Percentiles rank a stretch among this genome's conserved stretches.
Conservation (phyloP, 2,888 invertebrate genomes). For the Ichneumon xanthorius region DNA sequence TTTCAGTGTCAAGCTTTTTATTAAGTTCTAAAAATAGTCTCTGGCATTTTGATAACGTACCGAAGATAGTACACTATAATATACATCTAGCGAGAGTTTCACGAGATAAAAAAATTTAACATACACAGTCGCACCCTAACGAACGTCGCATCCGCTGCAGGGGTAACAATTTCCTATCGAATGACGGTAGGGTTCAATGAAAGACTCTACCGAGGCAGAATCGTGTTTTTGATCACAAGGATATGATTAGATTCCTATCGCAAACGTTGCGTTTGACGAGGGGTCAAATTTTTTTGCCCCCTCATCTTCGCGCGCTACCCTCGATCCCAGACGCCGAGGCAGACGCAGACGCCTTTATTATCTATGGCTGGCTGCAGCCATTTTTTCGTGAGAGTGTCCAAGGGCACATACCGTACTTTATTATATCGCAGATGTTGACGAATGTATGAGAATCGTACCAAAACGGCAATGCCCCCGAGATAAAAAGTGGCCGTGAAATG, state of each 20-base stretch:
- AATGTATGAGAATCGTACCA: too few species aligned
- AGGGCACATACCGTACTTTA: neutral
- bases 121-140: conserved; percentile 12
- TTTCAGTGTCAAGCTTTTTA: neutral
- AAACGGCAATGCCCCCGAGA: too few species aligned
- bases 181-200: conserved; percentile 13
- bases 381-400: neutral
- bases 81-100: neutral
- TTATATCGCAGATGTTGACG: neutral
- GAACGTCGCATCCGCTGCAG: conserved; percentile 12
- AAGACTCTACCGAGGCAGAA: conserved; percentile 17
- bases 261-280: conserved; percentile 24
- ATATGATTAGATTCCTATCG: conserved; percentile 24
- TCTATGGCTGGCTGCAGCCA: neutral
- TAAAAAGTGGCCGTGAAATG: neutral
- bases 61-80: neutral
- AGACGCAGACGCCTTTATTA: conserved; percentile 7
- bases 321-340: neutral
- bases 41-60: neutral
- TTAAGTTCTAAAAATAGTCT: conserved; percentile 7
- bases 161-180: conserved; percentile 5
- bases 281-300: conserved; percentile 5
- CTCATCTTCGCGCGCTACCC: conserved; percentile 7
- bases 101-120: neutral
- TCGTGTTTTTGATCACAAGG: conserved; percentile 22